These are phyloP conservation scores for Otolemur crassicaudatus DNA, from an alignment of 2,797 vertebrate genomes.

Conservation along the genomic window DNA sequence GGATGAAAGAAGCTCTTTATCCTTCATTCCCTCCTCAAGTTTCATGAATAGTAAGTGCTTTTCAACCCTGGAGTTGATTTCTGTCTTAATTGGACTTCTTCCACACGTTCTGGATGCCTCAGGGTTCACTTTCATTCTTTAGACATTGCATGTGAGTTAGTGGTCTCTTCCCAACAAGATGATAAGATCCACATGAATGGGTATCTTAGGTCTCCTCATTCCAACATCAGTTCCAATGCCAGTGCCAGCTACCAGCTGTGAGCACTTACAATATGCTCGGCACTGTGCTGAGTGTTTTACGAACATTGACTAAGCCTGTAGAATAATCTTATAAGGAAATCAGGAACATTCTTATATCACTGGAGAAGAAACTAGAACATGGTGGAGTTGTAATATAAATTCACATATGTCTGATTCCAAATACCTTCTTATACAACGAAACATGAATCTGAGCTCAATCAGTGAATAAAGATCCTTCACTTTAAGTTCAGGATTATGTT, in stretches of 20 bases:
- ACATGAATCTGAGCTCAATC: neutral
- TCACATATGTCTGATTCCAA: neutral
- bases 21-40: neutral
- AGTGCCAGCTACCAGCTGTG: neutral
- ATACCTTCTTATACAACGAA: neutral
- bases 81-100: neutral
- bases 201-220: neutral
- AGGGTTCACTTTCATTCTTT: neutral
- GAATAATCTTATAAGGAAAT: constrained; percentile 28
- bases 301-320: constrained; percentile 1
- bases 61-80: neutral
- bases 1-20: neutral
- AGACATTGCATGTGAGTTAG: neutral
- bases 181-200: neutral
- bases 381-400: neutral
- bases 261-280: neutral
- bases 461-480: neutral
- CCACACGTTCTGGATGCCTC: neutral
- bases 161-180: neutral
- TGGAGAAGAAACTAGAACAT: constrained; percentile 13
- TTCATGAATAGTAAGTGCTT: neutral
- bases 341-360: neutral
- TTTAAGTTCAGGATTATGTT: neutral
- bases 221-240: neutral
- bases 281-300: neutral